These are phyloP conservation scores for Diploptera punctata DNA, from an alignment of 2,888 invertebrate genomes.

Conservation along the genomic window DNA sequence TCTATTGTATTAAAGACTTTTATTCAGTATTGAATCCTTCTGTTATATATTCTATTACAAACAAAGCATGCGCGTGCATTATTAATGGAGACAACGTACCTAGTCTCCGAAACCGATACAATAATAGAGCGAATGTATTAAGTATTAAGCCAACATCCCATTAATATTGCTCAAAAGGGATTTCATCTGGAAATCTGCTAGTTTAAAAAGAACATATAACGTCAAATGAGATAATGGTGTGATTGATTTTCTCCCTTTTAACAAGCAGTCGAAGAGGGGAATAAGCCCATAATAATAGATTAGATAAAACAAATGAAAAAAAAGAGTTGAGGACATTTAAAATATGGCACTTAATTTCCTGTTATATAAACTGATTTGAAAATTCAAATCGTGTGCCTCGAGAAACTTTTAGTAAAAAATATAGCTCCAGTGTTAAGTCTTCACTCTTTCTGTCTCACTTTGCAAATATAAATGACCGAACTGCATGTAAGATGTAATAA, in stretches of 20 bases:
- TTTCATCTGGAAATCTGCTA: not conserved
- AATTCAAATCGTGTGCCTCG: conserved; percentile 7
- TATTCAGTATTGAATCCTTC: too few relatives aligned
- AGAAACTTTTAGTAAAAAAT: not conserved
- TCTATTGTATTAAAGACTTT: too few relatives aligned
- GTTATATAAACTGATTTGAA: conserved; percentile 7
- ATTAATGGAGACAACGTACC: not conserved
- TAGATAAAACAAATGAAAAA: not conserved
- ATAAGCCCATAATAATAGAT: not conserved
- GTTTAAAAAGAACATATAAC: not conserved
- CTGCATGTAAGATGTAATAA: conserved; percentile 22
- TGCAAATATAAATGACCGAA: conserved; percentile 24
- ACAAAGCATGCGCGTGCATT: not conserved
- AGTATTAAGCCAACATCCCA: not conserved
- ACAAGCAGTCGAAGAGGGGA: not conserved
- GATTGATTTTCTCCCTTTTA: conserved; percentile 8
- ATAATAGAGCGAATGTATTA: not conserved
- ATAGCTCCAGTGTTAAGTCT: not conserved
- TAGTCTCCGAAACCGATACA: not conserved
- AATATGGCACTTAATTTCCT: conserved; percentile 29
- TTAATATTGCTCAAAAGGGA: not conserved
- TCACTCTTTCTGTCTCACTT: not conserved
- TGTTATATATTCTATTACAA: too few relatives aligned
- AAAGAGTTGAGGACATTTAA: conserved; percentile 21
- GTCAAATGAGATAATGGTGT: not conserved